These are phyloP conservation scores for Eupithecia centaureata DNA, from an alignment of 2,888 invertebrate species.

Conservation along the genomic window DNA sequence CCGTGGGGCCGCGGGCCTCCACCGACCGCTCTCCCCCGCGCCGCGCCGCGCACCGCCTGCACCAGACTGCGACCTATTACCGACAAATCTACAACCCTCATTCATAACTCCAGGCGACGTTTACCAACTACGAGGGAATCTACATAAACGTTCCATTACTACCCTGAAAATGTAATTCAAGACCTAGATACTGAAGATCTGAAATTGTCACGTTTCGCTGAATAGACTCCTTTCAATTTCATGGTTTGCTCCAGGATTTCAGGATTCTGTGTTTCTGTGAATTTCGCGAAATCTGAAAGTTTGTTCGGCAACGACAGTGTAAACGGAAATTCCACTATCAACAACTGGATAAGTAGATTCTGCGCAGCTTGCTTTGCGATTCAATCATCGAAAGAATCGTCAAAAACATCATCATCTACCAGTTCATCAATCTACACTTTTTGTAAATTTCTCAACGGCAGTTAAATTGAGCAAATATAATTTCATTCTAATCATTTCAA, in stretches of 20 bases:
- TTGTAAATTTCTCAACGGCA: conserved; percentile 42
- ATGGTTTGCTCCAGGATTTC: conserved; percentile 36
- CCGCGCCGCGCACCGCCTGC: not conserved
- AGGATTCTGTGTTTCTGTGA: conserved; percentile 16
- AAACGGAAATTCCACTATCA: conserved; percentile 7
- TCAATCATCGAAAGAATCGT: not conserved
- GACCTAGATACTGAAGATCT: conserved; percentile 56
- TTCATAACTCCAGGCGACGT: conserved; percentile 72
- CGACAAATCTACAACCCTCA: conserved; percentile 68
- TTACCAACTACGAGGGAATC: conserved; percentile 62
- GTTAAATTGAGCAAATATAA: conserved; percentile 14
- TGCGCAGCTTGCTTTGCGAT: conserved; percentile 32
- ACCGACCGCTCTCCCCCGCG: conserved; percentile 18
- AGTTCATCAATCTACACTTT: conserved; percentile 21
- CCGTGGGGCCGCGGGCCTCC: conserved; percentile 50
- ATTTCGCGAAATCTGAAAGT: conserved; percentile 22
- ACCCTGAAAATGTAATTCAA: conserved; percentile 62
- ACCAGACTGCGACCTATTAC: conserved; percentile 60
- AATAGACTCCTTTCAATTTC: conserved; percentile 42
- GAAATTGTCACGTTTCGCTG: conserved; percentile 49
- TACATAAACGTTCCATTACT: conserved; percentile 74
- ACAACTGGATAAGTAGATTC: conserved; percentile 16
- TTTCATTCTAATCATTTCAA: conserved; percentile 36
- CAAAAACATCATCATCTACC: not conserved
- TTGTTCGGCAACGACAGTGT: conserved; percentile 17